These are phyloP conservation scores for Fulica atra DNA, from an alignment of 2,113 vertebrate species.

Conservation along the genomic window DNA sequence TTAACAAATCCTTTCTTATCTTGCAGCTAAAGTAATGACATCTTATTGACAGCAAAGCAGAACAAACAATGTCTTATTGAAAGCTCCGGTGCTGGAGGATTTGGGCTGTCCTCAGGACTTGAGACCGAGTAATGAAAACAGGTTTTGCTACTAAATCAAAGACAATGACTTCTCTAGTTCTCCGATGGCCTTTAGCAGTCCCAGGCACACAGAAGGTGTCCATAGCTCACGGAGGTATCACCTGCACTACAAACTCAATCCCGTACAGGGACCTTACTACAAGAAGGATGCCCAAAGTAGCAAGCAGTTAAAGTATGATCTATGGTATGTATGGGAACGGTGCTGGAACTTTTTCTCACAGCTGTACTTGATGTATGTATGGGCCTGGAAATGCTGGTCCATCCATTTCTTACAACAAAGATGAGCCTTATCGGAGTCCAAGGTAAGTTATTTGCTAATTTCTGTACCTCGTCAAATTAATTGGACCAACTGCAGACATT, in stretches of 20 bases:
- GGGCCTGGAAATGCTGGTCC: neutral
- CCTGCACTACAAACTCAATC: neutral
- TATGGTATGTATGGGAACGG: neutral
- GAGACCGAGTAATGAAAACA: constrained; percentile 31
- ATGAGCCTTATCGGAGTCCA: neutral
- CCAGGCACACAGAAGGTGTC: neutral
- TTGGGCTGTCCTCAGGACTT: constrained; percentile 27
- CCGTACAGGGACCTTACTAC: neutral
- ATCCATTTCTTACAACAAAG: neutral
- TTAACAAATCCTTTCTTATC: constrained; percentile 53
- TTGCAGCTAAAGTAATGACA: constrained; percentile 27
- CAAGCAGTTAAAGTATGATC: neutral
- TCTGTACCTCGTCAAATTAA: neutral
- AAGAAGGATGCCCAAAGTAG: neutral
- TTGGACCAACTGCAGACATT: neutral
- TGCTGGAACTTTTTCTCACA: neutral
- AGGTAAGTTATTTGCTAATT: neutral
- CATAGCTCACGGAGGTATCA: neutral
- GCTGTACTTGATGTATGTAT: neutral
- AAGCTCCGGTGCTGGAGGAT: constrained; percentile 25
- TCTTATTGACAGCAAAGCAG: constrained; percentile 36
- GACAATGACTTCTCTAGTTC: neutral
- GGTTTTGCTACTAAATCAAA: constrained; percentile 32
- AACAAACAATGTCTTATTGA: constrained; percentile 54
- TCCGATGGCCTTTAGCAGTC: neutral